Percentiles rank a stretch among this genome's conserved stretches.
Conservation (phyloP, 2,113 vertebrate species). For the Peromyscus californicus region DNA sequence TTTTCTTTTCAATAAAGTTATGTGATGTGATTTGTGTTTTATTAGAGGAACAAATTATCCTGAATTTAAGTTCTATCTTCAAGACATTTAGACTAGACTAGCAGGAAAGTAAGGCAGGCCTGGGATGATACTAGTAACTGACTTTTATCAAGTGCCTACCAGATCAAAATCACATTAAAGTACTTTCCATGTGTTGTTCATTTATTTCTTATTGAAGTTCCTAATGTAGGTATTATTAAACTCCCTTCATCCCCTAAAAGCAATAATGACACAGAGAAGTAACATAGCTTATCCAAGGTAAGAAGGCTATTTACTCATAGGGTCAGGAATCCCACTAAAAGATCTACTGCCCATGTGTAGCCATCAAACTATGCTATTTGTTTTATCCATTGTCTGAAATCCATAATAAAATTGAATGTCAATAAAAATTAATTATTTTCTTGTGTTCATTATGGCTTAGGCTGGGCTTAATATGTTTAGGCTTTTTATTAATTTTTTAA, state of each 20-base stretch:
- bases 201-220: slow-evolving; percentile 9
- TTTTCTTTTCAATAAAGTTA: neutral
- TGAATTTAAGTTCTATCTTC: slow-evolving; percentile 17
- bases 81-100: neutral
- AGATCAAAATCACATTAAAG: neutral
- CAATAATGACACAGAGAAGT: neutral
- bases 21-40: slow-evolving; percentile 20
- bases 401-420: slow-evolving; percentile 1
- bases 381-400: neutral
- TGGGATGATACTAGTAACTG: neutral
- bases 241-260: neutral
- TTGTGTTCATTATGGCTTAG: neutral
- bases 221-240: neutral
- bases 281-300: neutral
- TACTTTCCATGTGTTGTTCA: neutral
- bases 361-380: neutral
- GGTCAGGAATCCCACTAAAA: neutral
- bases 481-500: neutral
- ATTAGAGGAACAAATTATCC: neutral
- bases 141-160: neutral
- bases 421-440: neutral
- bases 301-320: neutral
- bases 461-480: neutral
- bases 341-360: neutral
- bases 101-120: neutral